Evolutionary conservation across 2,797 vertebrate genomes (phyloP).

Genomic region (Manis crassicaudata): DNA sequence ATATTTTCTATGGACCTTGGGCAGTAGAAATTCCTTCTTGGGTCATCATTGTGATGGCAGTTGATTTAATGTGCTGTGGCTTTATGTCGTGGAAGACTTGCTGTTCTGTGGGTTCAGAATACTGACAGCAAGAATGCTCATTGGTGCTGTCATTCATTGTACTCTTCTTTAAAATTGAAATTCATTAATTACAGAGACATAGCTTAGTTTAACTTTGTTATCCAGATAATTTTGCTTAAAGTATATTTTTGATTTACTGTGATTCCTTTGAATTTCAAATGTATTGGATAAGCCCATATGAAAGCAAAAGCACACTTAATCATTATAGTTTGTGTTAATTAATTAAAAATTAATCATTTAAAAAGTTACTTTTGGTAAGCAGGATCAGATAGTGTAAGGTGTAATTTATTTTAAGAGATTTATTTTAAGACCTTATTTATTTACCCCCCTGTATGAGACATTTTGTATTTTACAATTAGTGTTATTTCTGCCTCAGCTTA

Average conservation of each 20-base stretch:
- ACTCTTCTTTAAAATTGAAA: constrained; percentile 78
- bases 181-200: constrained; percentile 89
- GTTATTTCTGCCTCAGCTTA: not conserved
- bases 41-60: constrained; percentile 52
- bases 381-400: constrained; percentile 15
- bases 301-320: constrained; percentile 26
- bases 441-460: not conserved
- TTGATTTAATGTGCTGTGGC: constrained; percentile 85
- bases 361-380: not conserved
- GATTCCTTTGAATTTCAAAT: constrained; percentile 68
- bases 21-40: constrained; percentile 32
- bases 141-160: constrained; percentile 81
- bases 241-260: constrained; percentile 56
- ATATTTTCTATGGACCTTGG: not conserved
- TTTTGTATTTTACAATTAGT: constrained; percentile 15
- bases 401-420: constrained; percentile 43
- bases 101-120: constrained; percentile 85
- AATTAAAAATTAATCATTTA: constrained; percentile 50
- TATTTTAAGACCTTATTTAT: constrained; percentile 9
- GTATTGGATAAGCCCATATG: not conserved
- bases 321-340: not conserved
- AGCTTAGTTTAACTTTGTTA: constrained; percentile 81
- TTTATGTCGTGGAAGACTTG: constrained; percentile 85
- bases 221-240: constrained; percentile 64
- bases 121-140: constrained; percentile 89